A percentile compares a stretch with the other conserved stretches of the same genome.
These are phyloP conservation scores for Saccopteryx bilineata DNA, from an alignment of 2,113 vertebrate species.

Conservation along the genomic window DNA sequence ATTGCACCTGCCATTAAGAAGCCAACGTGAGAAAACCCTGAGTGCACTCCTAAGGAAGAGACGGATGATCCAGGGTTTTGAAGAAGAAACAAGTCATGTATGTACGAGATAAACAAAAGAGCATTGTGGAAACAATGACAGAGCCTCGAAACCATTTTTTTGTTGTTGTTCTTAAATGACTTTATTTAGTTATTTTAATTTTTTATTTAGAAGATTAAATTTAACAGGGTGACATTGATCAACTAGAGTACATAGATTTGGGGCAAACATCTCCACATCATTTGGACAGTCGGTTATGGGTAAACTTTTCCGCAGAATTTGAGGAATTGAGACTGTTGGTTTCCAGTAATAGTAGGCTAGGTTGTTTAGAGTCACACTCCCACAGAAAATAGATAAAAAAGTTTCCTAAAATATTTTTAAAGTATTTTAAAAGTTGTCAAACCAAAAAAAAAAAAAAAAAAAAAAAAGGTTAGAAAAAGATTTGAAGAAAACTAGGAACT, in stretches of 20 bases:
- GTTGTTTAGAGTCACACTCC: neutral
- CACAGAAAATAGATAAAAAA: neutral
- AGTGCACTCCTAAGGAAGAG: neutral
- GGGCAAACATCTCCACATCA: too few relatives aligned
- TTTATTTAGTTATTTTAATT: too few relatives aligned
- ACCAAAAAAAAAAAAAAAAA: neutral
- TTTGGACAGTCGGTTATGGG: neutral
- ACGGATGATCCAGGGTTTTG: neutral
- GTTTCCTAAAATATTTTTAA: neutral
- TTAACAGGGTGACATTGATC: too few relatives aligned
- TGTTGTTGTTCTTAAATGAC: too few relatives aligned
- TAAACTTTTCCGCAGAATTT: neutral
- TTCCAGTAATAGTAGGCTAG: neutral
- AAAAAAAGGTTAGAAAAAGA: neutral
- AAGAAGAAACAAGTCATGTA: neutral
- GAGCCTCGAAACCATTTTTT: conserved; percentile 17
- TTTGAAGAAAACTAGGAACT: conserved; percentile 34
- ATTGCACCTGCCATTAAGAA: neutral
- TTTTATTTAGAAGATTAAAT: too few relatives aligned
- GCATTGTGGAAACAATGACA: neutral
- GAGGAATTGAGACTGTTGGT: neutral
- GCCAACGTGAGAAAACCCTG: neutral
- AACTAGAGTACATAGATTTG: too few relatives aligned
- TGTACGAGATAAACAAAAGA: neutral
- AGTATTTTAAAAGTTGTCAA: neutral